These are phyloP conservation scores for Pogona vitticeps DNA, from an alignment of 2,113 vertebrate genomes.

Conservation along the genomic window DNA sequence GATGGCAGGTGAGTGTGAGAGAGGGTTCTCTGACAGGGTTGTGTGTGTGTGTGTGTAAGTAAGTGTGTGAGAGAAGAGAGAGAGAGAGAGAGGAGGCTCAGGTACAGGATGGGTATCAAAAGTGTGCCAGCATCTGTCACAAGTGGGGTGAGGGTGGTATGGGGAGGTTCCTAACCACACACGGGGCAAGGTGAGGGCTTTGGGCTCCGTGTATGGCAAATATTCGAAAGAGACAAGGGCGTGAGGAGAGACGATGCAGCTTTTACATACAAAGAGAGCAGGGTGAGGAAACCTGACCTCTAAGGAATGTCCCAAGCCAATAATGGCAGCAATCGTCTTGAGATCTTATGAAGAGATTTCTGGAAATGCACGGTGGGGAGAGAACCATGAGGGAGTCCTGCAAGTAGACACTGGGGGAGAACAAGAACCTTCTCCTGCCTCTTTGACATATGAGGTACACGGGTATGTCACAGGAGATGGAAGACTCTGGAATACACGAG, in stretches of 20 bases:
- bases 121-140: background rate
- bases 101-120: background rate
- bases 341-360: background rate
- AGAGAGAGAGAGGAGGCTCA: background rate
- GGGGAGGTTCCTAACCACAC: background rate
- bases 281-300: background rate
- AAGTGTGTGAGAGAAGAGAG: background rate
- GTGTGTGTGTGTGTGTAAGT: background rate
- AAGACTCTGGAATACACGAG: slow-evolving; percentile 20
- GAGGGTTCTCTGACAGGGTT: background rate
- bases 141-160: background rate
- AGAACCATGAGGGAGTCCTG: background rate
- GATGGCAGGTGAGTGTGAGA: slow-evolving; percentile 14
- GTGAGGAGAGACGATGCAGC: background rate
- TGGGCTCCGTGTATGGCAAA: slow-evolving; percentile 12
- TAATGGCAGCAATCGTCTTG: background rate
- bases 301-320: background rate
- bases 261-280: background rate
- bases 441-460: background rate
- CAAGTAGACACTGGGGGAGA: background rate
- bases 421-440: background rate
- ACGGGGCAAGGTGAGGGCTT: slow-evolving; percentile 46
- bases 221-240: background rate
- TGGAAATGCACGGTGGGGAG: background rate
- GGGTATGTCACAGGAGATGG: slow-evolving; percentile 12